phyloP scores from a whole-genome alignment of 30 jellyfish, hydroid and myxozoan genomes.

The Chrysaora quinquecirrha region DNA sequence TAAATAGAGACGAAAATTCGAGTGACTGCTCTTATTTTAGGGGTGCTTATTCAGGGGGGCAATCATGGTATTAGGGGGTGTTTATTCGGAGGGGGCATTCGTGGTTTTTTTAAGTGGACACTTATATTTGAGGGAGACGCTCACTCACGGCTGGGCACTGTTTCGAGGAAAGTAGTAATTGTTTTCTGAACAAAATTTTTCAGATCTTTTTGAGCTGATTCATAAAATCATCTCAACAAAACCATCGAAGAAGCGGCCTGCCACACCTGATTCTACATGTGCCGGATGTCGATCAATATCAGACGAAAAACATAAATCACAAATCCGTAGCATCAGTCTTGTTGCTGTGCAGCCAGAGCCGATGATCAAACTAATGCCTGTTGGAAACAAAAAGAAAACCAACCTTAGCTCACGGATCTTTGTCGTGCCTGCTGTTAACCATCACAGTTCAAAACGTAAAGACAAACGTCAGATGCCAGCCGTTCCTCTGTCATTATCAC shows the following conservation, averaged over 20 bases:
- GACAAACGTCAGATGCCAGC: constrained; percentile 53
- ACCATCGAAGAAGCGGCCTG: constrained; percentile 50
- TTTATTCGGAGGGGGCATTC: too few species aligned
- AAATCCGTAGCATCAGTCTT: constrained; percentile 50
- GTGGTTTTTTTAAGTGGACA: too few species aligned
- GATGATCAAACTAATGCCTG: constrained; percentile 41
- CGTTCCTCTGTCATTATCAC: constrained; percentile 22
- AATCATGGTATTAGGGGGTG: too few species aligned
- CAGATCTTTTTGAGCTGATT: constrained; percentile 52
- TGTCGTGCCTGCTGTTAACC: constrained; percentile 56
- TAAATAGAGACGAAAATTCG: too few species aligned
- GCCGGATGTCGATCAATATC: constrained; percentile 54
- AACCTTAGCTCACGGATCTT: constrained; percentile 51
- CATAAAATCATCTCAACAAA: constrained; percentile 42
- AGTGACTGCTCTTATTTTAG: too few species aligned
- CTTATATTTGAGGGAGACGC: too few species aligned
- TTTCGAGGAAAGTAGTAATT: too few species aligned
- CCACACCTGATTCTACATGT: constrained; percentile 51
- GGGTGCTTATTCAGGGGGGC: too few species aligned
- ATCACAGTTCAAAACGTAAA: constrained; percentile 28
- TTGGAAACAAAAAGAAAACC: constrained; percentile 28
- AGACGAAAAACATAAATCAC: constrained; percentile 50
- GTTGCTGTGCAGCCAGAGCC: constrained; percentile 43
- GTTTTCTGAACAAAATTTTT: too few species aligned
- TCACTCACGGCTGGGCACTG: too few species aligned